Conservation (phyloP, 2,113 vertebrate genomes). For the Ciconia stormi region DNA sequence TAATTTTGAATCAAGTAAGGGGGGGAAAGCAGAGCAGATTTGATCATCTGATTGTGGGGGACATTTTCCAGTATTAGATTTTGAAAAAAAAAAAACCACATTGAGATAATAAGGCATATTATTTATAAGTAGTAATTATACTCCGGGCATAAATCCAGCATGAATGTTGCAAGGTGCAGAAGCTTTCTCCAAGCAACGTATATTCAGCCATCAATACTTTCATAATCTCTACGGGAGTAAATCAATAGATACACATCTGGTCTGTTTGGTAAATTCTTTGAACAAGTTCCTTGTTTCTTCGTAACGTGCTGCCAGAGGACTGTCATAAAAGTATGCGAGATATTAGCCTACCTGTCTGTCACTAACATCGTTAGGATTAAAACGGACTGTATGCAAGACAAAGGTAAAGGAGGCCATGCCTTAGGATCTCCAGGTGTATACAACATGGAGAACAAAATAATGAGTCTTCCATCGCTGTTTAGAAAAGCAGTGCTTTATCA, state of each 20-base stretch:
- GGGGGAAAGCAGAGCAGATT: neutral
- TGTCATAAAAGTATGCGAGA: neutral
- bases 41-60: neutral
- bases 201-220: neutral
- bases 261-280: neutral
- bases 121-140: neutral
- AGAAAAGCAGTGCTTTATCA: neutral
- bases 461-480: neutral
- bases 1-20: neutral
- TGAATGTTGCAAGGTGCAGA: neutral
- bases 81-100: neutral
- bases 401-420: neutral
- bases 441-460: neutral
- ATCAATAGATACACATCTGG: neutral
- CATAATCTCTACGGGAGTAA: neutral
- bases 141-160: neutral
- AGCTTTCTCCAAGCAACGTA: neutral
- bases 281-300: neutral
- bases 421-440: neutral
- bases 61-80: neutral
- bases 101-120: neutral
- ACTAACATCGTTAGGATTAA: neutral
- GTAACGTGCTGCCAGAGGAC: neutral
- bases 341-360: neutral
- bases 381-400: neutral